Evolutionary conservation across 2,113 vertebrate species (phyloP), one percentile per base, ranked within the genome.

Genomic region (Heliornis fulica): DNA sequence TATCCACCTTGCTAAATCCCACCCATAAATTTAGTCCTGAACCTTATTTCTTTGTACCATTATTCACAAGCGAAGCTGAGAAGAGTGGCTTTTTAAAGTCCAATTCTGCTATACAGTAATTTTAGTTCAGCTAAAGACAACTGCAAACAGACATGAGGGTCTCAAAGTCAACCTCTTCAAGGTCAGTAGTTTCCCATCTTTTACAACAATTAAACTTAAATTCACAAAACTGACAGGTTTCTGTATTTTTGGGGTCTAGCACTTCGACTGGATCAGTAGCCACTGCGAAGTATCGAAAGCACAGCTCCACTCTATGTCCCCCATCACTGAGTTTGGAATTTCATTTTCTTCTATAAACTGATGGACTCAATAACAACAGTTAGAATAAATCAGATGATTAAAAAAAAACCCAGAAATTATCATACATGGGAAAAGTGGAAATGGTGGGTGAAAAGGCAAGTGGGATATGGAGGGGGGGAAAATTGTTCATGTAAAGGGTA

Each of bases 401-500:
- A n/a, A 84, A 84, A 87, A 90, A 87, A 70, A 74, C 16, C 65
- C n/a, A 74, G 59, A 87, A 89, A 87, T 60, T 46, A 95, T 60
- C 59, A 89, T 19, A 63, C n/a, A 16, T 3, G 9, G 83, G 54
- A 56, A 57, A 72, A 87, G 77, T 46, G 41, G 63, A 66, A 74
- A 68, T 85, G 70, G 54, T 57, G 38, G 68, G 81, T 83, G 41
- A 79, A 72, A 83, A 57, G 34, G 43, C 63, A 89, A 87, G 20
- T 68, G 21, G 17, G 56, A 79, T 15, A 78, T 57, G 25, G 56
- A 82, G 10, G 36, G 26, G 10, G 36, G 26, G 82, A 74, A 91
- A 92, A 64, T 36, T 91, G 71, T 91, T 95, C 91, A 85, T 70
- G 76, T 64, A 63, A 94, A 85, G 93, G 87, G 92, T 94, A 86